Base-by-base conservation (phyloP, 2,113 vertebrate species). In the Puma concolor region DNA sequence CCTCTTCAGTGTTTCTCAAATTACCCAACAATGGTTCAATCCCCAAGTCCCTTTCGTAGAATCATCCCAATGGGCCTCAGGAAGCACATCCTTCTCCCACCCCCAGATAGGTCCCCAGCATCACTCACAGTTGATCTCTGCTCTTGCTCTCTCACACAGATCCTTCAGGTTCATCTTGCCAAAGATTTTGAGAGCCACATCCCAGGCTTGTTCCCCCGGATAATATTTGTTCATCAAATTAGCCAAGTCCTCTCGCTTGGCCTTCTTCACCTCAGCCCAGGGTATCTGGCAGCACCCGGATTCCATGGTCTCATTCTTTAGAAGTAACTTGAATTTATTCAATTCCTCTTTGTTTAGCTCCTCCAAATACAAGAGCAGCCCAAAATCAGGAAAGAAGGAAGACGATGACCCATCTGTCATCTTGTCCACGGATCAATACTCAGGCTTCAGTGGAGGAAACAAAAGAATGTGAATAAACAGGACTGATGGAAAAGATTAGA, bases 291-390 rank as follows among this genome's bases (percentile, higher is more conserved):
- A 48, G 19, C 8, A 4, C 48, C 36, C 12, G 5, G 71, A 60
- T 72, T 85, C 72, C 17, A 38, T 0, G 4, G 12, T 81, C 48
- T 92, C 92, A 76, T 69, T 83, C 89, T 95, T 97, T 23, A 97
- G 74, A 25, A 97, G 38, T 80, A 83, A 96, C 74, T 96, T 97
- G 95, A 98, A 98, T 92, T 67, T 96, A 79, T 80, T 93, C 21
- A 97, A 93, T 80, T 98, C 92, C 8, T 98, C 90, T 96, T 95
- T 95, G 67, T 87, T 94, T 85, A 97, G 57, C 50, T 97, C 83
- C 15, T 97, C 95, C 90, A 98, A 90, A 86, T 97, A 96, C 25
- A 91, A 44, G 0, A 97, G 76, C 27, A 97, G 52, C 10, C 91
- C 91, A 88, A 95, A 97, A 48, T 97, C 91, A 92, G 84, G 64